phyloP scores from a whole-genome alignment of 2,113 vertebrate species.

The western clawed frog (Xenopus tropicalis) region DNA sequence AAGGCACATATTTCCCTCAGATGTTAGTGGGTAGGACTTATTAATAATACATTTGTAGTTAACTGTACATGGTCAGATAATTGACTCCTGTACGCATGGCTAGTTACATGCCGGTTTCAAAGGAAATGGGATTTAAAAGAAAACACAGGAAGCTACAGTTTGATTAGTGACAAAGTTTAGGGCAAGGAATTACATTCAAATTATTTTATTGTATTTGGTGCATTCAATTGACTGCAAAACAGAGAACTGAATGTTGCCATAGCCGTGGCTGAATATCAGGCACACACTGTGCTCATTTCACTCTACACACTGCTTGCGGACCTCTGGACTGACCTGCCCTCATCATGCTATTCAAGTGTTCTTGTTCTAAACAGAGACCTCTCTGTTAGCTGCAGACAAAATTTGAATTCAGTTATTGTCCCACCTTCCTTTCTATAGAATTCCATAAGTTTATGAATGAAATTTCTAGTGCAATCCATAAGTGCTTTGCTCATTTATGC shows the following conservation, averaged over 20 bases:
- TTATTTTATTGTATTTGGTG: conserved; percentile 16
- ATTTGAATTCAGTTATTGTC: conserved; percentile 23
- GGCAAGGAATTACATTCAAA: conserved; percentile 2
- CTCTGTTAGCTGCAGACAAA: neutral
- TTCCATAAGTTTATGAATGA: neutral
- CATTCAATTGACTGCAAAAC: conserved; percentile 14
- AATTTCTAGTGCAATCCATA: neutral
- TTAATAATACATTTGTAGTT: conserved; percentile 17
- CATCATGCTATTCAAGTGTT: neutral
- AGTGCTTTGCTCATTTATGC: neutral
- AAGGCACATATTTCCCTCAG: conserved; percentile 5
- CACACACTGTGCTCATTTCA: conserved; percentile 31
- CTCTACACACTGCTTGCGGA: conserved; percentile 13
- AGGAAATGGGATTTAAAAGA: neutral
- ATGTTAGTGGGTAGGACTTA: conserved; percentile 29
- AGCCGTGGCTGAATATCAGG: conserved; percentile 1
- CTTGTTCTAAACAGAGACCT: conserved; percentile 10
- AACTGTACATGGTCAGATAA: conserved; percentile 34
- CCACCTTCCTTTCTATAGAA: neutral
- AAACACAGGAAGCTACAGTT: conserved; percentile 25
- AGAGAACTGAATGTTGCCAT: conserved; percentile 17
- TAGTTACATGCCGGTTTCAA: conserved; percentile 31
- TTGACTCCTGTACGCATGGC: conserved; percentile 15
- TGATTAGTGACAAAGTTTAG: conserved; percentile 22
- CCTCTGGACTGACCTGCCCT: conserved; percentile 16